Percentiles rank a stretch among this genome's conserved stretches.
Evolutionary conservation across 2,113 vertebrate species (phyloP).

Genomic region (Ondatra zibethicus): DNA sequence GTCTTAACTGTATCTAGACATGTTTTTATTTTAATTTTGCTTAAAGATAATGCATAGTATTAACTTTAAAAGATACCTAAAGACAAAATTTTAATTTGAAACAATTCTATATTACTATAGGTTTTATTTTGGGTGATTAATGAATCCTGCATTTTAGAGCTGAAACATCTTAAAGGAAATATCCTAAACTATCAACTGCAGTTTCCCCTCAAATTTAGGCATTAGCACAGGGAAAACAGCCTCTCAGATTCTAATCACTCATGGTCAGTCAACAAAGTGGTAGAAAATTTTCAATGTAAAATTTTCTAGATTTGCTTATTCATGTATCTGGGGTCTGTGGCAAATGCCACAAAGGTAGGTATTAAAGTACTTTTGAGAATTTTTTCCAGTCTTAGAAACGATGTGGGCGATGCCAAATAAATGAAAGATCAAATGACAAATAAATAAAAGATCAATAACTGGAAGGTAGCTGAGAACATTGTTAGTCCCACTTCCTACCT

Average conservation of each 20-base stretch:
- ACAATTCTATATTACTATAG: not conserved
- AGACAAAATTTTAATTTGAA: not conserved
- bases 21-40: not conserved
- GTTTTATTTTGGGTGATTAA: not conserved
- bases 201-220: not conserved
- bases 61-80: not conserved
- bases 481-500: conserved; percentile 7
- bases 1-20: not conserved
- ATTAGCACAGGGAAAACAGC: not conserved
- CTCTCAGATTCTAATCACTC: not conserved
- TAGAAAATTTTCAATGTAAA: not conserved
- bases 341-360: not conserved
- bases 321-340: not conserved
- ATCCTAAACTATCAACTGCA: not conserved
- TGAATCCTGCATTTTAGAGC: not conserved
- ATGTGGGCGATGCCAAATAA: conserved; percentile 64
- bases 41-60: not conserved
- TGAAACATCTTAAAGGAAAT: conserved; percentile 1
- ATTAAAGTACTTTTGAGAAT: conserved; percentile 21
- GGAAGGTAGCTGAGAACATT: conserved; percentile 50
- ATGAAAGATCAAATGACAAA: conserved; percentile 71
- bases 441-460: conserved; percentile 74
- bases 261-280: not conserved
- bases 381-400: conserved; percentile 8
- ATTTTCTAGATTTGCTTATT: not conserved